Base-by-base conservation (phyloP, 2,888 invertebrate genomes). In the Agriotes lineatus region DNA sequence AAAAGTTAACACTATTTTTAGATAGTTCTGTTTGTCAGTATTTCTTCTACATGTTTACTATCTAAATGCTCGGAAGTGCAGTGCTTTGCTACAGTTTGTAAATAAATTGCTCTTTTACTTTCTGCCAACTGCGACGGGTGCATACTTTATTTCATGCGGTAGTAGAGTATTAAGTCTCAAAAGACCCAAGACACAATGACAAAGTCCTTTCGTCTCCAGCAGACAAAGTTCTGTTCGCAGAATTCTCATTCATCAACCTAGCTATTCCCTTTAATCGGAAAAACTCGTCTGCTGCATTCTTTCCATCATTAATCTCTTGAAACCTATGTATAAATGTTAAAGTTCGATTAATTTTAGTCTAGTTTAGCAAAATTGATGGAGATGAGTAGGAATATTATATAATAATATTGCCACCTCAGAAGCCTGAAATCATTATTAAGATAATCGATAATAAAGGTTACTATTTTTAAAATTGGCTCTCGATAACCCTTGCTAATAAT, bases 161-260 rank as follows among this genome's bases (percentile, higher is more conserved):
- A 52, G 14, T 19, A 7, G 30, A n/a, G 16, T 30, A 14, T 50
- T 57, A 39, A 25, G 42, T 20, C 22, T 42, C 33, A 42, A 58
- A 42, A 37, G 25, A 33, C 14, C 25, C 14, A 33, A 45, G 59
- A 42, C 48, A 52, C 61, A 61, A 61, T 52, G 39, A 52, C 35
- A 14, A 25, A 44, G 18, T 30, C 44, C 20, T 20, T 61, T 39
- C 61, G 35, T 52, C 39, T 61, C 16, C 19, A 52, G 18, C 39
- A 16, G 61, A 58, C 39, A 58, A 19, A 25, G 39, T 42, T 58
- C 52, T 61, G 25, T 52, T 61, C 30, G 61, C 20, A 61, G 42
- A 61, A 37, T 20, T 39, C 39, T 52, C 61, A 61, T 61, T 30
- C 59, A 59, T 59, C 59, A 59, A 59, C 59, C 50, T 39, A 61